Evolutionary conservation across 1,140 invertebrate species (phyloP), one percentile per base, ranked within the genome.

Genomic region (Pseudomyrmex flavicornis): DNA sequence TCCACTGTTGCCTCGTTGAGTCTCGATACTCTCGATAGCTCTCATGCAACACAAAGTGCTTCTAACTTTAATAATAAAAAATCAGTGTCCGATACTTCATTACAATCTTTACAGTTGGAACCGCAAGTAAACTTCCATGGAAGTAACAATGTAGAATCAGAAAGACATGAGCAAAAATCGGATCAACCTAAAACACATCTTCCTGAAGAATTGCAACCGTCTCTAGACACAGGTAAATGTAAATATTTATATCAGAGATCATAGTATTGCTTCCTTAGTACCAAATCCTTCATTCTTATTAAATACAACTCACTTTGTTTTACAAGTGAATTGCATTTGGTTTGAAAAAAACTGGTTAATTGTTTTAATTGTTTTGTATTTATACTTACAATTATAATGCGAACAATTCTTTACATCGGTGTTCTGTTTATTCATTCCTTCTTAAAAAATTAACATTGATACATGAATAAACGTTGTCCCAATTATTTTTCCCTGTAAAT

Each of bases 171-270:
- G 15, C 56, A 82, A 88, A 90, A 77, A 59, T 26, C 26, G 2
- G 86, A 83, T 10, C 26, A 26, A 26, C 74, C 69, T 26, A 93
- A 93, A 83, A 59, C 88, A 50, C 84, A 89, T 0, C 73, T 84
- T 5, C 77, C 88, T 13, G 93, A 94, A 7, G 91, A 93, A 46
- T 83, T 94, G 46, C 92, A 92, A 68, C 84, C 93, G 44, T 89
- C 90, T 35, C 70, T 94, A 46, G 92, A 93, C 90, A 80, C 93
- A 50, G 90, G 93, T 94, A 90, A 91, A 85, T 90, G 17, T 17
- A 17, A 17, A 17, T 88, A 26, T 65, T 76, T 77, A 82, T 66
- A 80, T 82, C 56, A 76, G 1, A 66, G 62, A 10, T 58, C 46
- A 5, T 59, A 26, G 77, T 76, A 58, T 83, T 4, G 35, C 62